Evolutionary conservation across 2,888 invertebrate genomes (phyloP), one percentile per base, ranked within the genome.

Genomic region (Oscheius sp.): DNA sequence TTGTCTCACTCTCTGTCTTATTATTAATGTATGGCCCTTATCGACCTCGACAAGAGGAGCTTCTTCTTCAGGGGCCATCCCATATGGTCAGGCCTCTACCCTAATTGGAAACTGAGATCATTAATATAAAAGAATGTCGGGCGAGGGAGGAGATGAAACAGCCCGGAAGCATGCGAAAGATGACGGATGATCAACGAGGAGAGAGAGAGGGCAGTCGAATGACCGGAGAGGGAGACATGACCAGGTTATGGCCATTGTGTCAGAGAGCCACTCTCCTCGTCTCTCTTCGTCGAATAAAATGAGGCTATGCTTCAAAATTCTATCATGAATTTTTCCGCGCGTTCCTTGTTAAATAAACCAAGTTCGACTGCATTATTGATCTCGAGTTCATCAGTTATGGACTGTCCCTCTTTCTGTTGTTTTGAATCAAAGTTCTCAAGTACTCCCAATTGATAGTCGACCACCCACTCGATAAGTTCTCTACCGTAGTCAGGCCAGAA

Each of bases 71-170:
- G 21, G n/a, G 55, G 13, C 2, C 13, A 55, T 55, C 23, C 12
- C 61, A 61, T 66, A 25, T 66, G 66, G 69, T 29, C n/a, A n/a
- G 49, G 49, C 52, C 35, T 6, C 35, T n/a, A n/a, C 35, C 9
- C 69, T 69, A 69, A 69, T 69, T 69, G 69, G 55, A 21, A n/a
- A 41, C 49, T 16, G 56, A 69, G 69, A 69, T 69, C 55, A 69
- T 69, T 69, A 69, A 69, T 69, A 69, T 69, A 69, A 69, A 69
- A 69, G 69, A 69, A 69, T 69, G 69, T 69, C 55, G 21, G 23
- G 49, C 13, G 46, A n/a, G 61, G 61, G 61, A 27, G 35, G 45
- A 53, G 55, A 69, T 69, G 56, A 69, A 56, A 69, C 69, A 41
- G 69, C 29, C 41, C 69, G 69, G 69, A 69, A 69, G 56, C 69